These are phyloP conservation scores for Pantherophis vulpinus DNA, from an alignment of 2,797 vertebrate species.

Conservation along the genomic window DNA sequence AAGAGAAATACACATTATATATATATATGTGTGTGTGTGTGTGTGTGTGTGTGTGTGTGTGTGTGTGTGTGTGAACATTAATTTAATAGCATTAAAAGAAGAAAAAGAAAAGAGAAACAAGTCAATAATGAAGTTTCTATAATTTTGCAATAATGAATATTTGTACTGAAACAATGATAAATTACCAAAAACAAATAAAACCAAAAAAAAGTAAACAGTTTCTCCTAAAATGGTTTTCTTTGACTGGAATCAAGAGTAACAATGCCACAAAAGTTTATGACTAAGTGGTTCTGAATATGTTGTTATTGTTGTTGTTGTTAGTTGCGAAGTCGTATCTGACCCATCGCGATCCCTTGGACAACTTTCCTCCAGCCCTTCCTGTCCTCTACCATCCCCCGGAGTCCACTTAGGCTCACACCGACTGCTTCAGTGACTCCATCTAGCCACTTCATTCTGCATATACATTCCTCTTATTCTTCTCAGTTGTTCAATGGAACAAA, in stretches of 20 bases:
- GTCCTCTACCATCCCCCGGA: too few relatives aligned
- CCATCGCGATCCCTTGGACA: too few relatives aligned
- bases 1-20: too few relatives aligned
- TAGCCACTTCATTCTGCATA: not conserved
- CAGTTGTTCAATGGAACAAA: not conserved
- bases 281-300: not conserved
- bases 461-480: not conserved
- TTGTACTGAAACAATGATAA: not conserved
- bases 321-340: too few relatives aligned
- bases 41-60: accelerated
- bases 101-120: not conserved
- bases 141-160: not conserved
- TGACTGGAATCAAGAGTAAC: not conserved
- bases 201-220: not conserved
- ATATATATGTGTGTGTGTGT: not conserved
- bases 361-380: too few relatives aligned
- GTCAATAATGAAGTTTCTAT: not conserved
- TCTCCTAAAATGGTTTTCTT: not conserved
- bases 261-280: not conserved
- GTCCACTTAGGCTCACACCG: too few relatives aligned
- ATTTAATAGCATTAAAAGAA: not conserved
- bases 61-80: not conserved
- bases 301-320: too few relatives aligned
- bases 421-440: too few relatives aligned
- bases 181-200: not conserved